Conservation (phyloP, 37 sponge, comb jelly and placozoan species). For the Ianthella basta region DNA sequence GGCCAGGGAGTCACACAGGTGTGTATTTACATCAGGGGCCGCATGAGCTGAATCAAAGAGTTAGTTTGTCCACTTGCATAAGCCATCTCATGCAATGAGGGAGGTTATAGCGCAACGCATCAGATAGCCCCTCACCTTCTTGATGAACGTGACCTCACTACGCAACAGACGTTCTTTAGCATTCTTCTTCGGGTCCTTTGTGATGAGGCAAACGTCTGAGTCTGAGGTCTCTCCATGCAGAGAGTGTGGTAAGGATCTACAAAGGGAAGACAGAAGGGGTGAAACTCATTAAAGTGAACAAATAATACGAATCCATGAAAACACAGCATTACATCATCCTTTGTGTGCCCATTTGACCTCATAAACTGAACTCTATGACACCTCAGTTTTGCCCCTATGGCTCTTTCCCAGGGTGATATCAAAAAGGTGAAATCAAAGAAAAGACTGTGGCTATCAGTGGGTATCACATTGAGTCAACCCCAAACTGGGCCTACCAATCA, state of each 20-base stretch:
- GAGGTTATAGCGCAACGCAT: too few species aligned
- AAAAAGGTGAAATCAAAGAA: neutral
- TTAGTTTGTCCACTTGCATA: too few species aligned
- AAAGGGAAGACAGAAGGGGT: neutral
- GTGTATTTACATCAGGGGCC: too few species aligned
- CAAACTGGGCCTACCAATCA: too few species aligned
- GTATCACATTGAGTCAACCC: too few species aligned
- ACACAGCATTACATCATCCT: too few species aligned
- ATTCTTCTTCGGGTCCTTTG: slow-evolving; percentile 58
- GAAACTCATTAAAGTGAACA: neutral
- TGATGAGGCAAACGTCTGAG: slow-evolving; percentile 73
- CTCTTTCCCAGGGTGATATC: neutral
- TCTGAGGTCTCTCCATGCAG: slow-evolving; percentile 47
- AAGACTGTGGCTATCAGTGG: neutral
- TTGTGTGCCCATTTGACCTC: neutral
- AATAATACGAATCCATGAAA: neutral
- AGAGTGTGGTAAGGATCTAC: slow-evolving; percentile 71
- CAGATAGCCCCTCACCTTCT: neutral
- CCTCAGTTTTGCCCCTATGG: too few species aligned
- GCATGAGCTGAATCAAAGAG: too few species aligned
- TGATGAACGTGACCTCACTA: neutral
- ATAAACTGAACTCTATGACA: neutral
- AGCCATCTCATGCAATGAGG: neutral
- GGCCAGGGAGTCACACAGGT: too few species aligned
- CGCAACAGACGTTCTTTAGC: slow-evolving; percentile 43